Conservation (phyloP, 2,113 vertebrate genomes). For the Bungarus multicinctus region DNA sequence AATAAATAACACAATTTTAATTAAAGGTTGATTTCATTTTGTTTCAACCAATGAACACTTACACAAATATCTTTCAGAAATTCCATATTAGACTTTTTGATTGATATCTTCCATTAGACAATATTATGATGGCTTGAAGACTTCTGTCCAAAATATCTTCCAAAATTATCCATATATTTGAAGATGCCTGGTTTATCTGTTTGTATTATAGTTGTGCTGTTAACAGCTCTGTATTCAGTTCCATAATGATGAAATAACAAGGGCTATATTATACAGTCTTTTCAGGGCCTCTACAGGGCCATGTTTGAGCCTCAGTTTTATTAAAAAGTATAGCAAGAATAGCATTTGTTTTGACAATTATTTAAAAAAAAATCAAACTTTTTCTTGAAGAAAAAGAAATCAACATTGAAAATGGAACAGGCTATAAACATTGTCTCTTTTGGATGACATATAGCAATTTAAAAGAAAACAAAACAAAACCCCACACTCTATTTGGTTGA, state of each 20-base stretch:
- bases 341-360: constrained; percentile 55
- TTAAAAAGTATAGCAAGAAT: constrained; percentile 51
- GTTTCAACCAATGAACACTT: neutral
- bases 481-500: neutral
- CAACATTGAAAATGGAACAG: constrained; percentile 52
- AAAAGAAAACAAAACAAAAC: neutral
- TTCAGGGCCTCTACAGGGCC: constrained; percentile 32
- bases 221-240: constrained; percentile 57
- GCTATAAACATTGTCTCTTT: constrained; percentile 56
- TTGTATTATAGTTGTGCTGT: constrained; percentile 56
- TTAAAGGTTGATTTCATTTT: constrained; percentile 18
- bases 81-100: constrained; percentile 43
- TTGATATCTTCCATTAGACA: constrained; percentile 40
- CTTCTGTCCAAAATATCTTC: constrained; percentile 38
- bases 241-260: constrained; percentile 50
- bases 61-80: constrained; percentile 49
- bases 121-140: constrained; percentile 41
- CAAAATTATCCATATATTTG: constrained; percentile 34
- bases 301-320: constrained; percentile 35
- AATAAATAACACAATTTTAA: neutral
- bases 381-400: constrained; percentile 56
- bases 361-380: constrained; percentile 55
- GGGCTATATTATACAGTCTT: constrained; percentile 34
- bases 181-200: neutral
- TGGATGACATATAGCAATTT: constrained; percentile 58